Conservation (phyloP, 2,888 invertebrate species). For the Teleiodes luculella region DNA sequence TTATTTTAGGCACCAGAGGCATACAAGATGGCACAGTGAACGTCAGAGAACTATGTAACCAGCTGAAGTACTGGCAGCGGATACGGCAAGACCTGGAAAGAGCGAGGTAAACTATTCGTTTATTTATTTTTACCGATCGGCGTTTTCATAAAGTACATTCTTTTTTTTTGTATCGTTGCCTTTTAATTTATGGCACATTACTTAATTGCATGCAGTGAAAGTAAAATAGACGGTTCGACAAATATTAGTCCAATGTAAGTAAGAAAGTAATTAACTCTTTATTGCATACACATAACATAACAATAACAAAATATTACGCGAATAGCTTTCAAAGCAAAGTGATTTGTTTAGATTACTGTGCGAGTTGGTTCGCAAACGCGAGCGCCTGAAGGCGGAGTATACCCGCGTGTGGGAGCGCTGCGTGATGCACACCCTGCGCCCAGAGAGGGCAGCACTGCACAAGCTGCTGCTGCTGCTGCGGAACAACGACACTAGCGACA, state of each 20-base stretch:
- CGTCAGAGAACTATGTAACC: conserved; percentile 87
- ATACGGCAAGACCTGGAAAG: conserved; percentile 96
- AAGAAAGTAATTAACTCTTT: no score
- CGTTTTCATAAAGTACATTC: no score
- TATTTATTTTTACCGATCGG: no score
- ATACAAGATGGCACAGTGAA: conserved; percentile 82
- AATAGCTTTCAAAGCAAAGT: no score
- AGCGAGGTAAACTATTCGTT: conserved; percentile 81
- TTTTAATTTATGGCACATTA: no score
- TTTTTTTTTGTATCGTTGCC: no score
- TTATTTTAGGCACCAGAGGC: conserved; percentile 64
- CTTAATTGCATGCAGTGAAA: no score
- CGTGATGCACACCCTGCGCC: conserved; percentile 88
- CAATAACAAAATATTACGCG: no score
- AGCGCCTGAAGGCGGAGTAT: conserved; percentile 94
- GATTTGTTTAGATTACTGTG: conserved; percentile 89
- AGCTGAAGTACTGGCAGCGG: conserved; percentile 95
- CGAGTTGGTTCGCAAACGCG: conserved; percentile 96
- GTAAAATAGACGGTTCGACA: no score
- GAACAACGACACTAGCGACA: conserved; percentile 89
- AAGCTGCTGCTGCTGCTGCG: conserved; percentile 87
- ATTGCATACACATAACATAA: no score
- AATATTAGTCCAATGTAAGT: no score
- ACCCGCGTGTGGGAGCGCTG: conserved; percentile 89
- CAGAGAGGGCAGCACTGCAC: conserved; percentile 87